Evolutionary conservation across 2,797 vertebrate genomes (phyloP), one percentile per base, ranked within the genome.

Genomic region (Hipposideros larvatus): DNA sequence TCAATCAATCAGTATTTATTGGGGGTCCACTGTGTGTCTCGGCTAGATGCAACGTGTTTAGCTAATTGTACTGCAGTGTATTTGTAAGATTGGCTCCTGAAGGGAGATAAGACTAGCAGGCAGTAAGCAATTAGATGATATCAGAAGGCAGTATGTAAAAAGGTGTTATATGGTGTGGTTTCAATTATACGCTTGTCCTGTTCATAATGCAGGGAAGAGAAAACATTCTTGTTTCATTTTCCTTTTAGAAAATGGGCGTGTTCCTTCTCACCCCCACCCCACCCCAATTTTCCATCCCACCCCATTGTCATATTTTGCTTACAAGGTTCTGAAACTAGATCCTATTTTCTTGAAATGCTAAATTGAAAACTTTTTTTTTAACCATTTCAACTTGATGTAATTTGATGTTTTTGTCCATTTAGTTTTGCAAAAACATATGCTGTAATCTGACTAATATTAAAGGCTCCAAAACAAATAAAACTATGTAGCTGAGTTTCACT

Each of bases 381-480:
- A 51, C 10, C 15, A 90, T 57, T 80, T 83, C 22, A 68, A 73
- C 61, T 73, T 74, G 31, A 78, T 79, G 51, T 78, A 79, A 79
- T 61, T 89, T 88, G 83, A 80, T 48, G 16, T 83, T 55, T 87
- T 63, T 77, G 66, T 63, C 46, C n/a, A 80, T 95, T 80, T 11
- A 70, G 74, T 66, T 91, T 90, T 77, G 7, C 22, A 65, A 87
- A 82, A 78, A 41, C 9, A 70, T 19, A 68, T 11, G 10, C 11
- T 94, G 92, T 88, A 87, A 92, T 92, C 77, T 82, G 59, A 78
- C 6, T 86, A 80, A 51, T 61, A 80, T 61, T 65, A 90, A 78
- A 85, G 16, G 9, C n/a, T 53, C 37, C 18, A 19, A 85, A 94
- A 73, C 18, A 94, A 92, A 95, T 26, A 87, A 79, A 92, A 96